Conservation (phyloP, 64 coral and sea anemone species). For the Montipora capricornis region DNA sequence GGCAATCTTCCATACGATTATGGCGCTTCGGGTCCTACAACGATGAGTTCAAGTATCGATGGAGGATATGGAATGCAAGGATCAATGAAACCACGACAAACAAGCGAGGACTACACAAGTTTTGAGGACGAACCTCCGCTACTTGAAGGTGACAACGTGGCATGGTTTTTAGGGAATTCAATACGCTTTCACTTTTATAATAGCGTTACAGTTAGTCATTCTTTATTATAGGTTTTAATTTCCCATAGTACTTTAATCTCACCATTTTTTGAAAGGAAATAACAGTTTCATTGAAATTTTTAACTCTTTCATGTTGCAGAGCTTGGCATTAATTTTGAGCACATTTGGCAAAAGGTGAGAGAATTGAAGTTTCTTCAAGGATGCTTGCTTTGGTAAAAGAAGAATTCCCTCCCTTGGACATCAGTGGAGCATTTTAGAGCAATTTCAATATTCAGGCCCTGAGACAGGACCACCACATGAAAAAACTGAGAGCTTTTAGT, state of each 20-base stretch:
- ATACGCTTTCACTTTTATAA: too few species aligned
- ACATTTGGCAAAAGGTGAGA: constrained; percentile 97
- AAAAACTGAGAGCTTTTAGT: too few species aligned
- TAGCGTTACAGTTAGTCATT: too few species aligned
- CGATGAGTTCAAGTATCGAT: background rate
- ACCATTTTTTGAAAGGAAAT: background rate
- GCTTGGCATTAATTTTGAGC: constrained; percentile 99
- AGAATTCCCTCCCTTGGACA: background rate
- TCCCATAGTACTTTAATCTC: background rate
- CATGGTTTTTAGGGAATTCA: too few species aligned
- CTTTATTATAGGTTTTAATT: too few species aligned
- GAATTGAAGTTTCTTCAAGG: background rate
- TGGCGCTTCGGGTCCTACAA: constrained; percentile 81
- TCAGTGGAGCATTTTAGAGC: background rate
- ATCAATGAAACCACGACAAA: constrained; percentile 88
- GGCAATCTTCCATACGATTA: constrained; percentile 63
- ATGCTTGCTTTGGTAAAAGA: background rate
- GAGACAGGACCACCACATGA: too few species aligned
- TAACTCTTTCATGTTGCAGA: constrained; percentile 55
- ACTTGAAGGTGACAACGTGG: constrained; percentile 75
- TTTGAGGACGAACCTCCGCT: constrained; percentile 99
- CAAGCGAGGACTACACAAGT: constrained; percentile 94
- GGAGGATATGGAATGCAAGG: constrained; percentile 83
- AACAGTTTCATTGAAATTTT: background rate
- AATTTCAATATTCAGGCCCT: too few species aligned